Evolutionary conservation across 2,113 vertebrate species (phyloP), one percentile per base, ranked within the genome.

Genomic region (Tringa solitaria): DNA sequence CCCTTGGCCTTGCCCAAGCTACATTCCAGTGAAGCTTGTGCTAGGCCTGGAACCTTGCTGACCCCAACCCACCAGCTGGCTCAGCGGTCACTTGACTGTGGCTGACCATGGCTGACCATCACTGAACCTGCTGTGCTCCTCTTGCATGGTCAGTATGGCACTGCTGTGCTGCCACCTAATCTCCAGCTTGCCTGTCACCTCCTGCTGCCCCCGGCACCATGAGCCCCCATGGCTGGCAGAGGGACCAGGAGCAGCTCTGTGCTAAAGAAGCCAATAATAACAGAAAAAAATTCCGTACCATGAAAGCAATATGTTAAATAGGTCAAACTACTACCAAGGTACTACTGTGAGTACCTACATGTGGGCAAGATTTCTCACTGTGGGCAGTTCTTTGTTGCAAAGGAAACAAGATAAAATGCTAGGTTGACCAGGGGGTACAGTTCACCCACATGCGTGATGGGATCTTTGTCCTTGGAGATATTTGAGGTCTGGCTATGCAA

Each of bases 131-230:
- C 54, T 89, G 37, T 70, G 45, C 45, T 74, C 41, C 54, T 77
- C 35, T 51, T 68, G 33, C 45, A 10, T 6, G 27, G 21, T 77
- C 39, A 45, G 13, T n/a, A 54, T 33, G 35, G 33, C 7, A 4
- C 48, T 65, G 77, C 59, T 0, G 0, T 51, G 68, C 43, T 64
- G 72, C 63, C 43, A 11, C 32, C 17, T 68, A 4, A 0, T 53
- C 63, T 80, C 37, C n/a, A 76, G 61, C 35, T 89, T 2, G 0
- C 32, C 53, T 43, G 48, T 51, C 54, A 63, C 39, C 39, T 61
- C 43, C 48, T 64, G 6, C 8, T 75, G 41, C 69, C 27, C 56
- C 35, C 2, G 2, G 33, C 46, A 67, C n/a, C 43, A 53, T 8
- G 3, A 59, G 59, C 10, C 8, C 37, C 21, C 8, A 4, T 8